A percentile compares a stretch with the other conserved stretches of the same genome.
These are phyloP conservation scores for Phymatocera aterrima DNA, from an alignment of 2,888 invertebrate species.

Conservation along the genomic window DNA sequence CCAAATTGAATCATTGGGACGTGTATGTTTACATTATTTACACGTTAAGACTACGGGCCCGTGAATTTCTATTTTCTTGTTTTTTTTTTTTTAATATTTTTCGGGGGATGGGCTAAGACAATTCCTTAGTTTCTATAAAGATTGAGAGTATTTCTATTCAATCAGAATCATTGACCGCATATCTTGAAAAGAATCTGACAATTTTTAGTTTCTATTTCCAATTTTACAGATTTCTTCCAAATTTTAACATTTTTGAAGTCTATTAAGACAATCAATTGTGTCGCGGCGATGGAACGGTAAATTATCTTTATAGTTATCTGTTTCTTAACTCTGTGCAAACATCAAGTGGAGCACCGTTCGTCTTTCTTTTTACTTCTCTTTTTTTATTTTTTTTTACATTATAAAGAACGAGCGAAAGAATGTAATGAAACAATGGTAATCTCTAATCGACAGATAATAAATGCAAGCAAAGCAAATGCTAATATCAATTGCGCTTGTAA, in stretches of 20 bases:
- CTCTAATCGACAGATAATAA: background rate
- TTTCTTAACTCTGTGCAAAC: background rate
- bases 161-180: slow-evolving; percentile 50
- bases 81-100: background rate
- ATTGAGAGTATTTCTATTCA: background rate
- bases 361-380: too few relatives aligned
- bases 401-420: background rate
- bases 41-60: slow-evolving; percentile 59
- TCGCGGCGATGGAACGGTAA: background rate
- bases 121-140: too few relatives aligned
- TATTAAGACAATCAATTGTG: background rate
- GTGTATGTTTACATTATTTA: slow-evolving; percentile 69
- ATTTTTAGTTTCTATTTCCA: background rate
- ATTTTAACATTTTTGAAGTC: background rate
- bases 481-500: background rate
- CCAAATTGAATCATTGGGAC: slow-evolving; percentile 57
- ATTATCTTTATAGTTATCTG: too few relatives aligned
- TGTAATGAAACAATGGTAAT: background rate
- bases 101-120: slow-evolving; percentile 50
- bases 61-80: slow-evolving; percentile 37
- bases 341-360: too few relatives aligned
- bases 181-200: slow-evolving; percentile 49
- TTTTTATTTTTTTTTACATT: background rate
- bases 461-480: slow-evolving; percentile 37
- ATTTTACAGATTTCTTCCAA: background rate